A percentile compares a stretch with the other conserved stretches of the same genome.
Evolutionary conservation across 2,797 vertebrate species (phyloP).

Genomic region (Crotalus adamanteus): DNA sequence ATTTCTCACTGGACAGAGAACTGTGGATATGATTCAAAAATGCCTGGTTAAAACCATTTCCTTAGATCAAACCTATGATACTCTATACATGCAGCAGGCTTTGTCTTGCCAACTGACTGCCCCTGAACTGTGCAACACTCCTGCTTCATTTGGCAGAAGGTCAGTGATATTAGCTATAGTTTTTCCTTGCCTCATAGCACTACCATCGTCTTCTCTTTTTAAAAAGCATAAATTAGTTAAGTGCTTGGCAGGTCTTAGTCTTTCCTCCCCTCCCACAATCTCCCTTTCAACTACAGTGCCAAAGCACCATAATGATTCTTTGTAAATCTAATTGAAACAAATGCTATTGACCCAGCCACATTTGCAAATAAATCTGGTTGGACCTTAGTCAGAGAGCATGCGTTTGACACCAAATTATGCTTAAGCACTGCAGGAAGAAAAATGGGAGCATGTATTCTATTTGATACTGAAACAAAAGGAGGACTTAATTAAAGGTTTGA

Average conservation of each 20-base stretch:
- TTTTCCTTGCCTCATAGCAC: background rate
- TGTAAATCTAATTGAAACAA: slow-evolving; percentile 75
- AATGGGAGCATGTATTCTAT: slow-evolving; percentile 57
- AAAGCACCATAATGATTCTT: slow-evolving; percentile 60
- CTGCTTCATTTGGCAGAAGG: slow-evolving; percentile 21
- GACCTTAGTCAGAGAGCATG: slow-evolving; percentile 56
- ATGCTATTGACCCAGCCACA: slow-evolving; percentile 62
- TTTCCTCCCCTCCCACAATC: slow-evolving; percentile 16
- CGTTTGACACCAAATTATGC: slow-evolving; percentile 65
- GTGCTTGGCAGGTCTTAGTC: slow-evolving; percentile 17
- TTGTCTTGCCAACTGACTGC: slow-evolving; percentile 39
- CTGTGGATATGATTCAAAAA: slow-evolving; percentile 3
- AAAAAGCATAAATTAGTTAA: slow-evolving; percentile 46
- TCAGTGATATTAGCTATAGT: slow-evolving; percentile 34
- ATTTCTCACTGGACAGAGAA: slow-evolving; percentile 19
- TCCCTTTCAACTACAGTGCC: slow-evolving; percentile 49
- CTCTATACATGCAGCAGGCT: slow-evolving; percentile 23
- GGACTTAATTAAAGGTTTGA: slow-evolving; percentile 68
- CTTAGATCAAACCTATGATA: background rate
- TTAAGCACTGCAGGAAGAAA: slow-evolving; percentile 59
- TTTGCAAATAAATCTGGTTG: slow-evolving; percentile 69
- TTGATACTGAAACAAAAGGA: slow-evolving; percentile 58
- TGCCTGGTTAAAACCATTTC: slow-evolving; percentile 13
- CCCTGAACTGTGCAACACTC: slow-evolving; percentile 41
- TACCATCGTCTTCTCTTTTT: background rate